Evolutionary conservation across 1,140 invertebrate species (phyloP), one percentile per base, ranked within the genome.

Genomic region (Diploscapter pachys): DNA sequence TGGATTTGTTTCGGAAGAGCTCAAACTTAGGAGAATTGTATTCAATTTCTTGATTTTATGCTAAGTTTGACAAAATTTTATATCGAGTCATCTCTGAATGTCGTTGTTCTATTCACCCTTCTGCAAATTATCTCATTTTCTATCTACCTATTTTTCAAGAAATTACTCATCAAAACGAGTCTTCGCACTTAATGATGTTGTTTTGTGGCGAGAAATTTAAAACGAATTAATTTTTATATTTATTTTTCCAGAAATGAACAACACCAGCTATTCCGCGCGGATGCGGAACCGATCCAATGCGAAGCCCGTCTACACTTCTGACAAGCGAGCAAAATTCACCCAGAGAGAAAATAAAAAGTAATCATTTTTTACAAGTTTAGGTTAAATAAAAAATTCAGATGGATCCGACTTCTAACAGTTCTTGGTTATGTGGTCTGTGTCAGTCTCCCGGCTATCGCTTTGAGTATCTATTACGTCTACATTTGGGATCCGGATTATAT

Each of bases 391-490:
- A 56, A 4, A 64, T 68, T 74, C 65, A 78, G 76, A 75, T 88
- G 87, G 87, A 85, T 97, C 55, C 90, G 94, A n/a, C 92, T 97
- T 68, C 89, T 96, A 73, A 97, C 94, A 2, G 95, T 98, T 54
- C 90, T 96, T 75, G 93, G 94, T 5, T 98, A 98, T 87, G 91
- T 97, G 67, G 91, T 97, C 82, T 93, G 93, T 79, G 95, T 98
- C 73, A 97, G 94, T 9, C 88, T 95, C 76, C 94, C 93, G 0
- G 95, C 94, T 4, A 94, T 97, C 78, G 92, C 96, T 85, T 89
- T 98, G 50, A 95, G 93, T 0, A 89, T 96, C 8, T 98, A 97
- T 88, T 98, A 98, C 87, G 91, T 94, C 76, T 93, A 96, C 86
- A 90, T 97, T 76, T 97, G 95, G 95, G 91, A 95, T 86, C 93